Percentiles rank a stretch among this genome's conserved stretches.
These are phyloP conservation scores for Ophioderma brevispina DNA, from an alignment of 35 echinoderm and acorn worm species.

Conservation along the genomic window DNA sequence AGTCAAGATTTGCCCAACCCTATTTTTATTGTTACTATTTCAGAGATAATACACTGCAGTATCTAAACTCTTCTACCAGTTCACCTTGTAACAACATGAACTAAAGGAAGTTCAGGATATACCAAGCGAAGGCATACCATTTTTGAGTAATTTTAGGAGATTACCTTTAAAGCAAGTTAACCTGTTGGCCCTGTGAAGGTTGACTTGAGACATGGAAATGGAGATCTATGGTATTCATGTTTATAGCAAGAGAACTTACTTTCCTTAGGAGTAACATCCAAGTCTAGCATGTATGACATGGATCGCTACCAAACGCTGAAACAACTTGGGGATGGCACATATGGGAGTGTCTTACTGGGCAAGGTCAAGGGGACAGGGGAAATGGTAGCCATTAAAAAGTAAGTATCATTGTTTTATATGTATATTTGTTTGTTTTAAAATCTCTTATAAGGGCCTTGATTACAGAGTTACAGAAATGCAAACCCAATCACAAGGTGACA, in stretches of 20 bases:
- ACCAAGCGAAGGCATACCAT: no score
- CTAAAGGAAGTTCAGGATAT: no score
- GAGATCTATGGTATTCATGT: no score
- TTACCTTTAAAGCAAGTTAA: no score
- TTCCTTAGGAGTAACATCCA: neutral
- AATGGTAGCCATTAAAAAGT: slow-evolving; percentile 98
- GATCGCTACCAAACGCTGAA: slow-evolving; percentile 84
- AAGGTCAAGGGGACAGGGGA: slow-evolving; percentile 82
- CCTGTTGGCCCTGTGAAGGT: no score
- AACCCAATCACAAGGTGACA: neutral
- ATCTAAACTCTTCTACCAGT: no score
- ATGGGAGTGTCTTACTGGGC: slow-evolving; percentile 92
- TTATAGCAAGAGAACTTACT: slow-evolving; percentile 6
- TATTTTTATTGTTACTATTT: no score
- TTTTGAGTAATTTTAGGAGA: no score
- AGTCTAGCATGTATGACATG: slow-evolving; percentile 31
- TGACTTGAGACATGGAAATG: no score
- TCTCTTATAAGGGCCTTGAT: neutral
- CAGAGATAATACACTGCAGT: no score
- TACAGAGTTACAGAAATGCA: neutral
- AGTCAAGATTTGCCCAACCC: no score
- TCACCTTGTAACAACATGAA: no score
- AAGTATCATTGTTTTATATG: slow-evolving; percentile 32
- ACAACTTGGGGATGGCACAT: slow-evolving; percentile 96
- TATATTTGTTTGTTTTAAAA: neutral